Conservation (phyloP, 2,888 invertebrate species). For the Apomyelois bistriatella region DNA sequence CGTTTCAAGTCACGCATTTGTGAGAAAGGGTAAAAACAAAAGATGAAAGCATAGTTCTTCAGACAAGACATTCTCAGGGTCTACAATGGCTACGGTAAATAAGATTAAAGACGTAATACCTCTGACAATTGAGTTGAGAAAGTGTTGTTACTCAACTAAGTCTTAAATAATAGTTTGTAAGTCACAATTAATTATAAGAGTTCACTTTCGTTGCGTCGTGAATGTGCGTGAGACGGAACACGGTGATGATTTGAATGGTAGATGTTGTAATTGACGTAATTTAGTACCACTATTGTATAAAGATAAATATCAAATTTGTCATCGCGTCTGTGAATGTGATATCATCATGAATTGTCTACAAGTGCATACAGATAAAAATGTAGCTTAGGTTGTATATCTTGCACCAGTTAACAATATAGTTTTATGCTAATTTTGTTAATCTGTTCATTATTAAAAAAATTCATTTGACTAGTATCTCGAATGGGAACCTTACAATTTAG, state of each 20-base stretch:
- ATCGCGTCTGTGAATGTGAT: background rate
- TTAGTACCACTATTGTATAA: background rate
- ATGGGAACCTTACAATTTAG: no score
- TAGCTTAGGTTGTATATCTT: background rate
- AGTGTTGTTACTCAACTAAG: constrained; percentile 28
- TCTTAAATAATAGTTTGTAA: constrained; percentile 33
- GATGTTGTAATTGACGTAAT: constrained; percentile 7
- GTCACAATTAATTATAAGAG: constrained; percentile 29
- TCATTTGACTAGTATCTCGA: no score
- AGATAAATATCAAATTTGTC: constrained; percentile 7
- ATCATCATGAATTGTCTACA: no score
- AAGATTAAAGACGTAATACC: constrained; percentile 26
- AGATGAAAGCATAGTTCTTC: constrained; percentile 24
- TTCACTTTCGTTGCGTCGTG: constrained; percentile 21
- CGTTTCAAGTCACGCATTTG: constrained; percentile 18
- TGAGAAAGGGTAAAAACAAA: constrained; percentile 28
- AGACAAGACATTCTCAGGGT: constrained; percentile 23
- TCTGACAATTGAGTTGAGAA: constrained; percentile 26
- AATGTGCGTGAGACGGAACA: constrained; percentile 19
- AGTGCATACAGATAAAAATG: no score
- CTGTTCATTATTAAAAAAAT: no score
- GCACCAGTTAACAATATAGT: background rate
- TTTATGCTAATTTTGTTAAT: no score
- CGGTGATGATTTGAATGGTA: constrained; percentile 3
- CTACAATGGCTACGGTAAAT: constrained; percentile 25